phyloP scores from a whole-genome alignment of 2,113 vertebrate species.

The Crotalus tigris region DNA sequence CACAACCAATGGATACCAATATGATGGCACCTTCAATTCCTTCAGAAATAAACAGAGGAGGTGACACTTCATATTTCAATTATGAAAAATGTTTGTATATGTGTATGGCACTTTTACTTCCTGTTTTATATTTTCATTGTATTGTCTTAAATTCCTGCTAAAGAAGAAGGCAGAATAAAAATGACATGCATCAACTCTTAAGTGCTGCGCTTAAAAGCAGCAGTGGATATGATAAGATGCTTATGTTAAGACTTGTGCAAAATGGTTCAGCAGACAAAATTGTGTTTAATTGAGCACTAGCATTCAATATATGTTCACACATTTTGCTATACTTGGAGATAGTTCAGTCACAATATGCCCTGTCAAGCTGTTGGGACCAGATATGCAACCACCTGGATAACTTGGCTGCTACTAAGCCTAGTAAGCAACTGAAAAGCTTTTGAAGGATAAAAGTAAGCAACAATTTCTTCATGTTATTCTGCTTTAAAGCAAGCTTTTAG shows the following conservation, averaged over 20 bases:
- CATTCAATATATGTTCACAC: not conserved
- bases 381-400: not conserved
- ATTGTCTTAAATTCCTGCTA: not conserved
- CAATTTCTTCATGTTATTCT: not conserved
- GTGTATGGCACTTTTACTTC: not conserved
- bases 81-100: not conserved
- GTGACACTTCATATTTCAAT: constrained; percentile 39
- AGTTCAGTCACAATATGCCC: not conserved
- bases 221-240: not conserved
- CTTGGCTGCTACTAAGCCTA: constrained; percentile 2
- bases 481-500: constrained; percentile 11
- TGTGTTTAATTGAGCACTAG: not conserved
- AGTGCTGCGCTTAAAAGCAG: not conserved
- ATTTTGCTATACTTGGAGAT: not conserved
- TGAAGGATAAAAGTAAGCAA: not conserved
- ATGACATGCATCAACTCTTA: not conserved
- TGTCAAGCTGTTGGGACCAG: constrained; percentile 13
- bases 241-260: not conserved
- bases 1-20: constrained; percentile 97
- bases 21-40: constrained; percentile 86
- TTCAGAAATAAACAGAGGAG: constrained; percentile 84
- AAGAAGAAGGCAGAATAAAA: not conserved
- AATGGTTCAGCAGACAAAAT: not conserved
- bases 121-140: not conserved
- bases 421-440: constrained; percentile 33